Evolutionary conservation across 2,888 invertebrate genomes (phyloP).

Genomic region (Pandemis heparana): DNA sequence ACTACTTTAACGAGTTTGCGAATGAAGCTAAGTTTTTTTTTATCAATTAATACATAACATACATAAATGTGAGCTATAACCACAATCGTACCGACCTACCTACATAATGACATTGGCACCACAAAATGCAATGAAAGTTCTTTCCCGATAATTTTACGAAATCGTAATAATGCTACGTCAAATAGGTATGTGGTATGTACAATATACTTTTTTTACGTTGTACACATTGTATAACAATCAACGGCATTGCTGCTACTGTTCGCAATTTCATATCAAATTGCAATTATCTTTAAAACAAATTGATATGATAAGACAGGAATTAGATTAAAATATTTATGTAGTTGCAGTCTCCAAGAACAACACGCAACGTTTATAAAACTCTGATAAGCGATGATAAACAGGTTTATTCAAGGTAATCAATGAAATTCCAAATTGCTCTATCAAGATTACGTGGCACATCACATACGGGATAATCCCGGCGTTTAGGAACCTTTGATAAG

Average conservation of each 20-base stretch:
- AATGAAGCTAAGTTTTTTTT: not conserved
- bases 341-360: not conserved
- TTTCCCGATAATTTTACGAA: not conserved
- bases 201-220: no score
- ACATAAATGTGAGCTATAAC: no score
- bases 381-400: conserved; percentile 21
- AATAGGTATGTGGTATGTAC: not conserved
- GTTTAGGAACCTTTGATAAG: conserved; percentile 26
- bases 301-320: conserved; percentile 9
- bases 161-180: not conserved
- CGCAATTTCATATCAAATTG: conserved; percentile 10
- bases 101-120: not conserved
- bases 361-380: not conserved
- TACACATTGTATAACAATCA: not conserved
- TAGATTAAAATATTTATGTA: not conserved
- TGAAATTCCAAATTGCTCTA: conserved; percentile 18
- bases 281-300: conserved; percentile 25
- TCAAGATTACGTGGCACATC: conserved; percentile 2
- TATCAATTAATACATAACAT: no score
- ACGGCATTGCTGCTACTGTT: not conserved
- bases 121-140: not conserved
- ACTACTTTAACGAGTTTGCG: not conserved
- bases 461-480: conserved; percentile 20
- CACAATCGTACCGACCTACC: no score
- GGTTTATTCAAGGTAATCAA: conserved; percentile 25